A percentile compares a stretch with the other conserved stretches of the same genome.
Evolutionary conservation across 1,140 invertebrate species (phyloP).

Genomic region (Bombus superbus): DNA sequence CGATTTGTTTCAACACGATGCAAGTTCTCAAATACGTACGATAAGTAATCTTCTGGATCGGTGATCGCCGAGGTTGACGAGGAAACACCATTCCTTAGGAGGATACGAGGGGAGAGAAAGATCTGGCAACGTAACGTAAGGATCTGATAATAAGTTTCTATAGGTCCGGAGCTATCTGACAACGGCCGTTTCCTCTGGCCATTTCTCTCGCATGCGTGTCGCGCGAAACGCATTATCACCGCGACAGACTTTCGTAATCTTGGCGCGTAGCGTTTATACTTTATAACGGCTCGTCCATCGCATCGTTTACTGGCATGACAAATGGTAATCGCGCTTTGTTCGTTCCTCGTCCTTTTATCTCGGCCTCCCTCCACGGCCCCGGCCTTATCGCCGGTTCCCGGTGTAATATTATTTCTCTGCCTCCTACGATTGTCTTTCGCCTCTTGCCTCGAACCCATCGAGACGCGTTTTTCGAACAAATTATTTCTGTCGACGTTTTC

Average conservation of each 20-base stretch:
- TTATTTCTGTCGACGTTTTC: constrained; percentile 21
- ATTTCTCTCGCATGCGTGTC: constrained; percentile 51
- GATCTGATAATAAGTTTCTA: constrained; percentile 45
- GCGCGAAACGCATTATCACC: constrained; percentile 62
- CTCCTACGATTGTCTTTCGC: constrained; percentile 60
- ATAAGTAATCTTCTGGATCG: background rate
- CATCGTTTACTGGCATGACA: constrained; percentile 68
- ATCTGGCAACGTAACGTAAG: background rate
- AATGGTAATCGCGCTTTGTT: constrained; percentile 66
- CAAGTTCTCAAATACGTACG: background rate
- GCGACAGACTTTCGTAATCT: constrained; percentile 69
- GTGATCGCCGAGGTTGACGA: background rate
- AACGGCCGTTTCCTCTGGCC: constrained; percentile 2
- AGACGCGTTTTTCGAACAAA: constrained; percentile 41
- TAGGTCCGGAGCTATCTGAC: background rate
- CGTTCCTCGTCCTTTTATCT: constrained; percentile 62
- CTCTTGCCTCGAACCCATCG: constrained; percentile 8
- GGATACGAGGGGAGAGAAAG: background rate
- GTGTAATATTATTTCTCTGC: constrained; percentile 61
- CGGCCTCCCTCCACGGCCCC: constrained; percentile 27
- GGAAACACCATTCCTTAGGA: background rate
- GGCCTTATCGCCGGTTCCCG: constrained; percentile 55
- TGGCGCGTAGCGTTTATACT: constrained; percentile 58
- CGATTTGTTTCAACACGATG: background rate
- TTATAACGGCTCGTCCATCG: constrained; percentile 60